These are phyloP conservation scores for Amblyopsis hoosieri DNA, from an alignment of 2,797 vertebrate genomes.

Conservation along the genomic window DNA sequence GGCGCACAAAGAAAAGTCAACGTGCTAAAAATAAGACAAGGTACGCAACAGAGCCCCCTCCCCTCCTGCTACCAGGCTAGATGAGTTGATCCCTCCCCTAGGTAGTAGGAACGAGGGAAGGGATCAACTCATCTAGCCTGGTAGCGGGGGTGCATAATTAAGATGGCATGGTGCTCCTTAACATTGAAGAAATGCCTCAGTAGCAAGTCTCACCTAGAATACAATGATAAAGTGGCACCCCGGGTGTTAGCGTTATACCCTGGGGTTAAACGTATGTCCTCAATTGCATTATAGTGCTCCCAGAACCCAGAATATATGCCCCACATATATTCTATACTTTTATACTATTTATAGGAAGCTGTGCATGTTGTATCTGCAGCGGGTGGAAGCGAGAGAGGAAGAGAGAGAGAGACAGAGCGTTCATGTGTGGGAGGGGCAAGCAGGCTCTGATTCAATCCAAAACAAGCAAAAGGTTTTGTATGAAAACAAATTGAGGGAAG, in stretches of 20 bases:
- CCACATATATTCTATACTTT: no score
- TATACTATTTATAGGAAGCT: no score
- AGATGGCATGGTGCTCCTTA: slow-evolving; percentile 47
- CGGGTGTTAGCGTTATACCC: slow-evolving; percentile 18
- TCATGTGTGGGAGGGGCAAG: no score
- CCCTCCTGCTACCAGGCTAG: no score
- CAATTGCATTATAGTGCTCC: no score
- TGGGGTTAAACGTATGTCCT: no score
- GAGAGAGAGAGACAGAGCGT: neutral
- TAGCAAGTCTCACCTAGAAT: slow-evolving; percentile 49
- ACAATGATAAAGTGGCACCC: slow-evolving; percentile 15
- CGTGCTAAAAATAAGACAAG: slow-evolving; percentile 74
- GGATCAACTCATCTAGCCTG: no score
- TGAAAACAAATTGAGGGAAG: slow-evolving; percentile 10
- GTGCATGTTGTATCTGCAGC: neutral
- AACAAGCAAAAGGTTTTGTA: neutral
- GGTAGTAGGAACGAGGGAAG: no score
- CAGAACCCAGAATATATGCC: no score
- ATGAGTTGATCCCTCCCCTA: no score
- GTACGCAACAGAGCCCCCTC: slow-evolving; percentile 29
- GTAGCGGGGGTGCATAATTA: slow-evolving; percentile 64
- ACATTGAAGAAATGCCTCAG: slow-evolving; percentile 26
- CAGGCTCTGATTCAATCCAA: neutral
- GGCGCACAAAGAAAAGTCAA: slow-evolving; percentile 56
- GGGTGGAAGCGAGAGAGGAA: neutral